Evolutionary conservation across 2,113 vertebrate species (phyloP).

Genomic region (Neotoma lepida): DNA sequence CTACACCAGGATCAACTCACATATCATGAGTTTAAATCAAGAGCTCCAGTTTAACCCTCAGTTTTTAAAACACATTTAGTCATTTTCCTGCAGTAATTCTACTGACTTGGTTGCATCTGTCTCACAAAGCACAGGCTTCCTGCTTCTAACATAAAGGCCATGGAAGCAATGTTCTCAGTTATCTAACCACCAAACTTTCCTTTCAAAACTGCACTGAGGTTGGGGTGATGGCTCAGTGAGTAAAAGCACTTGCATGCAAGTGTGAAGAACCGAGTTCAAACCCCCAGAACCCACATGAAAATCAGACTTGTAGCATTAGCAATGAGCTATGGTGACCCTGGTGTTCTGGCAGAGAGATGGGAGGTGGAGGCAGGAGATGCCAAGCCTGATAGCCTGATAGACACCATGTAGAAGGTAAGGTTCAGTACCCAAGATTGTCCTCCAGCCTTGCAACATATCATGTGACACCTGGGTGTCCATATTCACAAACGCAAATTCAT

Average conservation of each 20-base stretch:
- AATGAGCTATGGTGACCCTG: not conserved
- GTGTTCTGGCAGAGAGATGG: not conserved
- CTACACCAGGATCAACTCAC: not conserved
- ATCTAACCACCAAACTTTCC: slow-evolving; percentile 1
- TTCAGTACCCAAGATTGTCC: not conserved
- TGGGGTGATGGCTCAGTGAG: not conserved
- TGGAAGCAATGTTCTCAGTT: slow-evolving; percentile 34
- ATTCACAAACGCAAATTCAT: no score
- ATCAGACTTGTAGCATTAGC: no score
- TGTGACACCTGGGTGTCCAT: no score
- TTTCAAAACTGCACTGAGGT: slow-evolving; percentile 21
- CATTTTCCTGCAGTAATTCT: slow-evolving; percentile 23
- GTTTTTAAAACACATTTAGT: slow-evolving; percentile 19
- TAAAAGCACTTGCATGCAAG: not conserved
- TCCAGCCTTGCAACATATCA: no score
- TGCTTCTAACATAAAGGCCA: slow-evolving; percentile 27
- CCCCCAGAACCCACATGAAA: not conserved
- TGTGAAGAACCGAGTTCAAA: not conserved
- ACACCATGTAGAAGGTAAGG: not conserved
- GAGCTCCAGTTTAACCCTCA: not conserved
- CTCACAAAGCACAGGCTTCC: slow-evolving; percentile 24
- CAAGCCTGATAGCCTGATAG: no score
- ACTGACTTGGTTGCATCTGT: not conserved
- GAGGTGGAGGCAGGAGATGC: no score
- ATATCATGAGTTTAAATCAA: not conserved